phyloP scores from a whole-genome alignment of 2,113 vertebrate species.

The Festucalex cinctus region DNA sequence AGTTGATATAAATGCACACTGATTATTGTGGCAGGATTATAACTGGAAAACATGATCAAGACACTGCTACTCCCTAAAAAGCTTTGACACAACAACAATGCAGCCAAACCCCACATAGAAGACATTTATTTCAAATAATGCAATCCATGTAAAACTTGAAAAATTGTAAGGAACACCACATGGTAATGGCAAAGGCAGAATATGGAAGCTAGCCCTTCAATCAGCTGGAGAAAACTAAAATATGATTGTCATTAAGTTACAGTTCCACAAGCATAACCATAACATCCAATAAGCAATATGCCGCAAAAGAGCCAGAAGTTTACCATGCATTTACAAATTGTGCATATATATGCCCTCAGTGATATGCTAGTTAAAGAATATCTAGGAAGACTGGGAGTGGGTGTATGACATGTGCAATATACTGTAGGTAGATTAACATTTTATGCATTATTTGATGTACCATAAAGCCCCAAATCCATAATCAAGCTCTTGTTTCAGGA shows the following conservation, averaged over 20 bases:
- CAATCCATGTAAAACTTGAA: constrained; percentile 44
- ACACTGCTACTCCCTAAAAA: neutral
- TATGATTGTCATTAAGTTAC: constrained; percentile 77
- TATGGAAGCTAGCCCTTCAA: constrained; percentile 72
- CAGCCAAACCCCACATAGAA: constrained; percentile 40
- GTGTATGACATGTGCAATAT: constrained; percentile 40
- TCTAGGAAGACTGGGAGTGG: constrained; percentile 20
- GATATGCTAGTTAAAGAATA: constrained; percentile 44
- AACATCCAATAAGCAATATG: constrained; percentile 39
- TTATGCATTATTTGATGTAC: constrained; percentile 21
- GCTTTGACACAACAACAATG: neutral
- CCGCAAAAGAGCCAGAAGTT: constrained; percentile 28
- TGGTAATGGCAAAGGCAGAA: constrained; percentile 45
- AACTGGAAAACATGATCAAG: neutral
- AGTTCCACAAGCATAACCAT: constrained; percentile 62
- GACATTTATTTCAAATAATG: constrained; percentile 68
- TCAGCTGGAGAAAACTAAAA: constrained; percentile 73
- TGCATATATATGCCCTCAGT: constrained; percentile 72
- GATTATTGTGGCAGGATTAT: neutral
- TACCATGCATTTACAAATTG: constrained; percentile 72
- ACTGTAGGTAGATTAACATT: constrained; percentile 32
- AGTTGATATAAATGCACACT: constrained; percentile 43
- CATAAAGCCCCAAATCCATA: neutral
- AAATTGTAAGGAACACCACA: constrained; percentile 41
- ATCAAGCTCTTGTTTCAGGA: neutral